These are phyloP conservation scores for Drosophila barbarae DNA, from an alignment of 2,888 invertebrate species.

Conservation along the genomic window DNA sequence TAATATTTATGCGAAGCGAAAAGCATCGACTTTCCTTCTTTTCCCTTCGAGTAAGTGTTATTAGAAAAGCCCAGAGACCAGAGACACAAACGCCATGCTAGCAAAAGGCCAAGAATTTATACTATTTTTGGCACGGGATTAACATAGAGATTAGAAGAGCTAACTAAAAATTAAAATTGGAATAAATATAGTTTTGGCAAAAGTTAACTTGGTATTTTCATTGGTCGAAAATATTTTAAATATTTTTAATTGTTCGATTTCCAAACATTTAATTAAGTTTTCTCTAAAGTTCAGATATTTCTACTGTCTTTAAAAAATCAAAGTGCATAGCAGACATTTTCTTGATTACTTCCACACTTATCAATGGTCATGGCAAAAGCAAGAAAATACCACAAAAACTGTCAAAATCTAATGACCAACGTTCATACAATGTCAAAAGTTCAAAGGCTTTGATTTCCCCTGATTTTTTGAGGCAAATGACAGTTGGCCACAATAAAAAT, in stretches of 20 bases:
- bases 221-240: too few relatives aligned
- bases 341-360: neutral
- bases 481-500: conserved; percentile 2
- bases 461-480: neutral
- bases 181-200: too few relatives aligned
- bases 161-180: neutral
- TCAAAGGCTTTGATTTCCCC: neutral
- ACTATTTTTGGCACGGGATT: too few relatives aligned
- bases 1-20: conserved; percentile 45
- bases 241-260: too few relatives aligned
- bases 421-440: neutral
- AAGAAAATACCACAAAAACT: neutral
- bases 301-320: neutral
- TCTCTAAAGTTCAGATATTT: too few relatives aligned
- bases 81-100: neutral
- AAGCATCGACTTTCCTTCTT: neutral
- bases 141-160: neutral
- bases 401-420: neutral
- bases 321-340: neutral
- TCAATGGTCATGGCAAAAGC: neutral
- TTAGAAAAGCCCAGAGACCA: neutral
- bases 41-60: neutral
- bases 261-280: too few relatives aligned
- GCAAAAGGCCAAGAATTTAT: neutral
- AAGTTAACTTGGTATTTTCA: too few relatives aligned